A percentile compares a stretch with the other conserved stretches of the same genome.
Evolutionary conservation across 2,113 vertebrate genomes (phyloP).

Genomic region (Brachyhypopomus gauderio): DNA sequence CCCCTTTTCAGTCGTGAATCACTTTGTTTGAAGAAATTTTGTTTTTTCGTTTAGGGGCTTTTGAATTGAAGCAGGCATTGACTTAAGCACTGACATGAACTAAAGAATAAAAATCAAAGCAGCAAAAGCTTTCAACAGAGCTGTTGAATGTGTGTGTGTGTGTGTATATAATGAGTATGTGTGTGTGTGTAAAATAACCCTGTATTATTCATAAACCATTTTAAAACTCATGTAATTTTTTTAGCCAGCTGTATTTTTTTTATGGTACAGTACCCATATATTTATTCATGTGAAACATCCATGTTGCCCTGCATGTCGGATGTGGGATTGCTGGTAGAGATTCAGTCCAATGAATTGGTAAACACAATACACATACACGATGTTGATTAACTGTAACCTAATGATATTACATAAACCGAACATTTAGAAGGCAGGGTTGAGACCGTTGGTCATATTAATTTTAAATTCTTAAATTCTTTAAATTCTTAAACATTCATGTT

Average conservation of each 20-base stretch:
- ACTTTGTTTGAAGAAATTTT: background rate
- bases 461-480: conserved; percentile 4
- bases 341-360: background rate
- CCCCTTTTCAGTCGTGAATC: background rate
- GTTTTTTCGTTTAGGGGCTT: too few species aligned
- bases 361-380: background rate
- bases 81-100: too few species aligned
- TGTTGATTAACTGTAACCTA: background rate
- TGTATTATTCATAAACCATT: too few species aligned
- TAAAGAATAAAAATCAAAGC: too few species aligned
- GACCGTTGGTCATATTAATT: background rate
- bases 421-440: background rate
- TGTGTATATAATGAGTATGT: too few species aligned
- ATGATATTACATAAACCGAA: background rate
- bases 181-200: too few species aligned
- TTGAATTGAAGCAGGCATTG: too few species aligned
- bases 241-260: background rate
- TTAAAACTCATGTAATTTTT: background rate
- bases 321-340: too few species aligned
- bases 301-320: too few species aligned
- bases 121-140: too few species aligned
- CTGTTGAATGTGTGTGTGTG: too few species aligned
- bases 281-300: background rate
- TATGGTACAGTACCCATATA: background rate
- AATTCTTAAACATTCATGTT: too few species aligned